Evolutionary conservation across 2,113 vertebrate genomes (phyloP).

Genomic region (Pangasianodon gigas): DNA sequence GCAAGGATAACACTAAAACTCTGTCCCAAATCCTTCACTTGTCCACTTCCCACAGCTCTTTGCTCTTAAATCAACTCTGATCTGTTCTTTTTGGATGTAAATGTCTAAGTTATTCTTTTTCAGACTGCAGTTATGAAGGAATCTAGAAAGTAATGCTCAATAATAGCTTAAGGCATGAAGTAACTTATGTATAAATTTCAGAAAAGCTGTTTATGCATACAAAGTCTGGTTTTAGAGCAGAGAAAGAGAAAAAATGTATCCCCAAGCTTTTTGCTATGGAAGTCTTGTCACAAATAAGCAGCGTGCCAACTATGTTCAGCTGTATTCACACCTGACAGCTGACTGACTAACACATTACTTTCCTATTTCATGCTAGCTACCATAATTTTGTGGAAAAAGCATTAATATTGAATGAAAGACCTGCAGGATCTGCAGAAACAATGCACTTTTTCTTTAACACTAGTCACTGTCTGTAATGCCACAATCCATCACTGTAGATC

Average conservation of each 20-base stretch:
- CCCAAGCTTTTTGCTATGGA: background rate
- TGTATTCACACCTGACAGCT: background rate
- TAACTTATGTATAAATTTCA: background rate
- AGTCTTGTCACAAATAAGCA: background rate
- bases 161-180: background rate
- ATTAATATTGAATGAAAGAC: constrained; percentile 12
- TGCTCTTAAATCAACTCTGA: background rate
- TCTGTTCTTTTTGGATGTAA: background rate
- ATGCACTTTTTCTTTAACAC: constrained; percentile 9
- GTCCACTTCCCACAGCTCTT: background rate
- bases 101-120: background rate
- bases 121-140: background rate
- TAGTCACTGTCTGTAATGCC: constrained; percentile 31
- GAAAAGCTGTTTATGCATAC: background rate
- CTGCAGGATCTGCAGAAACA: background rate
- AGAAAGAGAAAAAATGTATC: background rate
- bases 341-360: constrained; percentile 19
- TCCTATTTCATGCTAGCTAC: constrained; percentile 13
- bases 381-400: background rate
- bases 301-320: background rate
- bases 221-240: background rate
- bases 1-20: constrained; percentile 27
- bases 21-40: constrained; percentile 14
- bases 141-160: background rate
- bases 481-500: constrained; percentile 31